phyloP scores from a whole-genome alignment of 2,113 vertebrate species.

The Tamias sibiricus region DNA sequence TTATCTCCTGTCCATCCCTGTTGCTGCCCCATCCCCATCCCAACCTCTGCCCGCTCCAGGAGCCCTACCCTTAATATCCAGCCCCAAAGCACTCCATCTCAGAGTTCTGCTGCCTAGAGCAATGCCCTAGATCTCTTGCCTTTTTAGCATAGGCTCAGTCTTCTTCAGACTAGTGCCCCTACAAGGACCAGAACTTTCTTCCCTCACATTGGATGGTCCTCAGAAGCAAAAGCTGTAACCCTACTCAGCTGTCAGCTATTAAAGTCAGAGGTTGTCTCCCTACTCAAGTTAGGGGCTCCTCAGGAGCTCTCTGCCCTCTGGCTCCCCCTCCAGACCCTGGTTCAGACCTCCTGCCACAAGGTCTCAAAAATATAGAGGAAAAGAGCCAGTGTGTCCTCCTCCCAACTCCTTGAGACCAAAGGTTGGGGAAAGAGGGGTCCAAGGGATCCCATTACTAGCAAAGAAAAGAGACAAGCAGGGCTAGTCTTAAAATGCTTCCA shows the following conservation, averaged over 20 bases:
- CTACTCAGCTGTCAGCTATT: neutral
- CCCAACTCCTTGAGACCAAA: neutral
- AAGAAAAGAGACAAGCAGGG: neutral
- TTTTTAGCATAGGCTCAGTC: neutral
- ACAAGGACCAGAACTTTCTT: neutral
- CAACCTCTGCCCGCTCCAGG: neutral
- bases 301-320: neutral
- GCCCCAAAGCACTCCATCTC: neutral
- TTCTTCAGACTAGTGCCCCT: neutral
- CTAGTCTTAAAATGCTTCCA: neutral
- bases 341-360: neutral
- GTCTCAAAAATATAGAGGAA: neutral
- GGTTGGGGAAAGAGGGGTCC: neutral
- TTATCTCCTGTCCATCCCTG: neutral
- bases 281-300: neutral
- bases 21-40: neutral
- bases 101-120: neutral
- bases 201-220: neutral
- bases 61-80: too few species aligned
- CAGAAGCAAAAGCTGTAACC: neutral
- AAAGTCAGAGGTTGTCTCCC: neutral
- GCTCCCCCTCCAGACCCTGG: neutral
- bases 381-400: neutral
- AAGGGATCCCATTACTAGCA: too few species aligned
- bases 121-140: neutral